phyloP scores from a whole-genome alignment of 2,113 vertebrate species.

The Pollimyrus isidori region DNA sequence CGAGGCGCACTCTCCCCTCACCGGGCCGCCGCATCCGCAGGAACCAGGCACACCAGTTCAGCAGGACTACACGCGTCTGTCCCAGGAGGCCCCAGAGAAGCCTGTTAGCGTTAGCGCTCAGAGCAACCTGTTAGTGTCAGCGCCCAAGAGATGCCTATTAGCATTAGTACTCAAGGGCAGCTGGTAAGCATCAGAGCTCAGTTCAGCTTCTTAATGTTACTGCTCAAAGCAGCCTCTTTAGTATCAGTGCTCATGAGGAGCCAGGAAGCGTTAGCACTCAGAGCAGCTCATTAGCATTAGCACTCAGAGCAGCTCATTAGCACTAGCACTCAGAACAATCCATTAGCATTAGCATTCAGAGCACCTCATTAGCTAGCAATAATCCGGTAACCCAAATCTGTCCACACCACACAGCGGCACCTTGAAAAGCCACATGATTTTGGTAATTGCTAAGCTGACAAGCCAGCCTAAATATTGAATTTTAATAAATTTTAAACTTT shows the following conservation, averaged over 20 bases:
- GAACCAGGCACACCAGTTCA: conserved; percentile 98
- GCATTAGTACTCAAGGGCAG: neutral
- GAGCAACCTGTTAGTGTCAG: neutral
- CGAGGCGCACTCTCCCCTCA: conserved; percentile 71
- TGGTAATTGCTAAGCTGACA: neutral
- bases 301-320: neutral
- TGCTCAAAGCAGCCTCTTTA: neutral
- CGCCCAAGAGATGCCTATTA: too few relatives aligned
- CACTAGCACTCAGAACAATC: neutral
- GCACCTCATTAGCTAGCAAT: neutral
- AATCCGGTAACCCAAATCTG: neutral
- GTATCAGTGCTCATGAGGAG: neutral
- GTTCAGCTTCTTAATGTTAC: neutral
- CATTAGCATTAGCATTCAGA: neutral
- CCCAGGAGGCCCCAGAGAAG: neutral
- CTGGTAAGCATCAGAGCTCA: neutral
- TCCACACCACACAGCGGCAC: neutral
- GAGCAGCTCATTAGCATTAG: neutral
- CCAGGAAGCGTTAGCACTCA: neutral
- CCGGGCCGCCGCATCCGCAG: conserved; percentile 90
- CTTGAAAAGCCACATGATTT: neutral
- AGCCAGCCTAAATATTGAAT: neutral
- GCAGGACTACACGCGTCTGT: conserved; percentile 82
- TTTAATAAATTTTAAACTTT: neutral
- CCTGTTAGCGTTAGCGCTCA: neutral